These are phyloP conservation scores for Anolis apletophallus DNA, from an alignment of 2,797 vertebrate genomes.

Conservation along the genomic window DNA sequence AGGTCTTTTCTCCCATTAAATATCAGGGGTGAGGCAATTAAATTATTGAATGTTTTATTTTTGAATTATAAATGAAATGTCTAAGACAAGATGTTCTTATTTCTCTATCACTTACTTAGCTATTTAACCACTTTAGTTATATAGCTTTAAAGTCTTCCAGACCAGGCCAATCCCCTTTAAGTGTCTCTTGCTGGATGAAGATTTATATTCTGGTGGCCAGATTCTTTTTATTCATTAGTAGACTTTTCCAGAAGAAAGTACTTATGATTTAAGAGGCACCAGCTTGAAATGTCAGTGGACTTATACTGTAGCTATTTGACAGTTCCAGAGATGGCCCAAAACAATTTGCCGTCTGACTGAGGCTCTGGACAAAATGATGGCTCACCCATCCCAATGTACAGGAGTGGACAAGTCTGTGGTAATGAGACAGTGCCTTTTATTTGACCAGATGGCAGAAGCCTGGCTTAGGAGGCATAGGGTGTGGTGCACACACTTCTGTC, in stretches of 20 bases:
- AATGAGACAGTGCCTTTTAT: background rate
- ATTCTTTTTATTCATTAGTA: background rate
- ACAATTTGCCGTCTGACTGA: background rate
- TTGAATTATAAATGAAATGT: no score
- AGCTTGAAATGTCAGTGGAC: background rate
- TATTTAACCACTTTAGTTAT: no score
- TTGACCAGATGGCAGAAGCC: background rate
- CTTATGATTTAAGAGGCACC: background rate
- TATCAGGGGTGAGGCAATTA: no score
- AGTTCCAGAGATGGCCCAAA: background rate
- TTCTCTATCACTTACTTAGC: no score
- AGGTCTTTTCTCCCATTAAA: no score
- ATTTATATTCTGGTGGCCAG: no score
- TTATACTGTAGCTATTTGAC: background rate
- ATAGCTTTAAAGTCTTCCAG: no score
- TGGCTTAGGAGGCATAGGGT: background rate
- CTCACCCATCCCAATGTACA: background rate
- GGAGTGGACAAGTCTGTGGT: background rate
- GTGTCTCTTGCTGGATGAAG: no score
- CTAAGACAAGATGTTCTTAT: no score
- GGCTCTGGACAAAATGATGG: background rate
- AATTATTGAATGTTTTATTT: no score
- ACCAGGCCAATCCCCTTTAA: no score
- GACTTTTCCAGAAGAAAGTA: background rate
- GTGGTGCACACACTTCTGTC: background rate